phyloP scores from a whole-genome alignment of 2,888 invertebrate genomes.

The Protodeltote pygarga region DNA sequence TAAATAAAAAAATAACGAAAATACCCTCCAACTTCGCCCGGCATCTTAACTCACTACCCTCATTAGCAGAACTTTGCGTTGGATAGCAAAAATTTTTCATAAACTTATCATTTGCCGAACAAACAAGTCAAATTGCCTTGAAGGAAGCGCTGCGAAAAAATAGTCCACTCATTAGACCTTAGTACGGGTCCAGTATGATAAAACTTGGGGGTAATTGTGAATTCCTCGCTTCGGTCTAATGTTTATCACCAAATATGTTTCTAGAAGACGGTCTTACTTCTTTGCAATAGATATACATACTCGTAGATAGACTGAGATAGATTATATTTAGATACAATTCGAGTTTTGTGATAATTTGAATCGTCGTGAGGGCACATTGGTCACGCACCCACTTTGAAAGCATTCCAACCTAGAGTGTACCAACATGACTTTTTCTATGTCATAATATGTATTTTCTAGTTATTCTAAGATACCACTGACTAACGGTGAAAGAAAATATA shows the following conservation, averaged over 20 bases:
- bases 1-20: conserved; percentile 1
- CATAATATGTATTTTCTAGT: too few species aligned
- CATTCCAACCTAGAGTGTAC: too few species aligned
- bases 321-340: too few species aligned
- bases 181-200: conserved; percentile 23
- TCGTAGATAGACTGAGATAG: too few species aligned
- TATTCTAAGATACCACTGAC: too few species aligned
- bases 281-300: not conserved
- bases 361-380: too few species aligned
- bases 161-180: conserved; percentile 46
- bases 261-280: not conserved
- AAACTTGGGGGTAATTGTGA: conserved; percentile 22
- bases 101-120: conserved; percentile 48
- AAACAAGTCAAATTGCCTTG: conserved; percentile 42
- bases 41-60: conserved; percentile 18
- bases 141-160: conserved; percentile 30
- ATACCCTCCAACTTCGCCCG: not conserved
- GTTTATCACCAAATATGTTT: conserved; percentile 12
- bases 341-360: too few species aligned
- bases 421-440: too few species aligned
- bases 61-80: conserved; percentile 45
- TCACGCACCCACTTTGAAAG: too few species aligned
- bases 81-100: conserved; percentile 33
- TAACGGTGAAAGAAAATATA: too few species aligned
- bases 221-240: conserved; percentile 10